These are phyloP conservation scores for Pegoplata infirma DNA, from an alignment of 2,888 invertebrate species.

Conservation along the genomic window DNA sequence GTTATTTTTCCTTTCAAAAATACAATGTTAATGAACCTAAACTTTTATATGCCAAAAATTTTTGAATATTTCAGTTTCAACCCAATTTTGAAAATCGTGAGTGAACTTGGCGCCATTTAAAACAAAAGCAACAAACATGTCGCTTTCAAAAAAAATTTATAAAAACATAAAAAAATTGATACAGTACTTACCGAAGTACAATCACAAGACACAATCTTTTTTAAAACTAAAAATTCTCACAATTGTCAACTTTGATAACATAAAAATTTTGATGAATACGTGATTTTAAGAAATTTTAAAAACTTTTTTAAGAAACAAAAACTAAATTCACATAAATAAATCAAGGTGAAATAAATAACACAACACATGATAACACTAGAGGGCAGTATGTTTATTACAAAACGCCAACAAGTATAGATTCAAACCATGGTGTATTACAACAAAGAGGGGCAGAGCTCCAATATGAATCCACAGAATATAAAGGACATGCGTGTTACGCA, in stretches of 20 bases:
- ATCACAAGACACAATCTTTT: constrained; percentile 45
- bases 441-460: constrained; percentile 53
- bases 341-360: constrained; percentile 26
- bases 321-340: constrained; percentile 11
- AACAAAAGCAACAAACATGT: constrained; percentile 43
- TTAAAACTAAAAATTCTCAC: constrained; percentile 48
- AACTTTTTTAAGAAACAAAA: constrained; percentile 28
- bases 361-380: constrained; percentile 38
- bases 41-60: too few species aligned
- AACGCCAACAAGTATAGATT: constrained; percentile 35
- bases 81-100: neutral
- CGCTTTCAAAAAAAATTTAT: neutral
- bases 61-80: too few species aligned
- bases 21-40: too few species aligned
- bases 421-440: constrained; percentile 47
- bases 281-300: constrained; percentile 22
- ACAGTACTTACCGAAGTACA: neutral
- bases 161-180: constrained; percentile 15
- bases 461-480: constrained; percentile 3
- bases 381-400: constrained; percentile 28
- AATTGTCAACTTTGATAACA: constrained; percentile 49
- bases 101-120: constrained; percentile 10
- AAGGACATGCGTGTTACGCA: constrained; percentile 55
- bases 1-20: too few species aligned
- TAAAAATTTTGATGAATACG: constrained; percentile 51